These are phyloP conservation scores for Girardia tigrina DNA, from an alignment of 2,888 invertebrate genomes.

Conservation along the genomic window DNA sequence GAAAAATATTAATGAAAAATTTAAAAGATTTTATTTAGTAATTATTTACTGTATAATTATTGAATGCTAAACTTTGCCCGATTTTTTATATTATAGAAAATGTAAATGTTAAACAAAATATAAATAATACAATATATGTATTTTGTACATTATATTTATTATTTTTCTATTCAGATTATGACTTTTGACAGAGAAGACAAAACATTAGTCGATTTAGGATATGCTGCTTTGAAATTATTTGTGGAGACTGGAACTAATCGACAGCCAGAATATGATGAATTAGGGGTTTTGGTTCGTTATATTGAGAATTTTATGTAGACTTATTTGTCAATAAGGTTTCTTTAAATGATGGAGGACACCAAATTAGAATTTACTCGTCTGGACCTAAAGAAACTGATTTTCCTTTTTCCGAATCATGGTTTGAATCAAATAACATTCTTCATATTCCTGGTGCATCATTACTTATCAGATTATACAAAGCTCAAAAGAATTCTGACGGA, in stretches of 20 bases:
- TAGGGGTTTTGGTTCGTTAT: slow-evolving; percentile 42
- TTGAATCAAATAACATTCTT: slow-evolving; percentile 41
- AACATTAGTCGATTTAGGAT: slow-evolving; percentile 44
- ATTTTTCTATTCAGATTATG: slow-evolving; percentile 42
- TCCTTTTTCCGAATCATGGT: slow-evolving; percentile 42
- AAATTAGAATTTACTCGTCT: slow-evolving; percentile 43
- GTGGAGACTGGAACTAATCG: slow-evolving; percentile 45
- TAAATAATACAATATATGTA: too few species aligned
- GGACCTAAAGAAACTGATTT: slow-evolving; percentile 44
- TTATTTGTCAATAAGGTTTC: slow-evolving; percentile 41
- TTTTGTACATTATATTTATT: too few species aligned
- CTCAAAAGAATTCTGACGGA: neutral
- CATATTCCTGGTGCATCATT: slow-evolving; percentile 45
- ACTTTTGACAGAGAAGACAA: slow-evolving; percentile 45
- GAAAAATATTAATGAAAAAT: too few species aligned
- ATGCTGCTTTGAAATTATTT: slow-evolving; percentile 45
- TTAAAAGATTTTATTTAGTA: too few species aligned
- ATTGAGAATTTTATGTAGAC: slow-evolving; percentile 3
- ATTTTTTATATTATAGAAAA: too few species aligned
- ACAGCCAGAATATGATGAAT: slow-evolving; percentile 44
- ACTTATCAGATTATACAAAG: slow-evolving; percentile 41
- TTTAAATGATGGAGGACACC: slow-evolving; percentile 47
- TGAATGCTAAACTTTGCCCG: too few species aligned
- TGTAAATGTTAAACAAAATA: too few species aligned
- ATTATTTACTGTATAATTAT: too few species aligned